phyloP scores from a whole-genome alignment of 1,140 invertebrate genomes.

The Drosophila athabasca region DNA sequence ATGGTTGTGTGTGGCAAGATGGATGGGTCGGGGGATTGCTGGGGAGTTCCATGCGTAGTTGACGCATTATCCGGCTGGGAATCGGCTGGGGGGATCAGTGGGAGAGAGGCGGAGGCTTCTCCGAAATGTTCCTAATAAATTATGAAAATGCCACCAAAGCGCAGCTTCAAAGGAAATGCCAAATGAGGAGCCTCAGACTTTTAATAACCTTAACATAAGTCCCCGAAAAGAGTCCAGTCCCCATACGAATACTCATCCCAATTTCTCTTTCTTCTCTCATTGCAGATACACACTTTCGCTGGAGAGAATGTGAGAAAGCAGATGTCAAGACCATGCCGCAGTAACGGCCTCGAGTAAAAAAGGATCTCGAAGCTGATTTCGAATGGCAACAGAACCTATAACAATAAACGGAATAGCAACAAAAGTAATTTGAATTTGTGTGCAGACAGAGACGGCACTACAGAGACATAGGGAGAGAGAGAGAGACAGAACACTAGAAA shows the following conservation, averaged over 20 bases:
- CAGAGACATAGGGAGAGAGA: constrained; percentile 19
- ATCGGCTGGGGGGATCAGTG: not conserved
- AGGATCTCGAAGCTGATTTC: constrained; percentile 43
- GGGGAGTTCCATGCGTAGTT: constrained; percentile 14
- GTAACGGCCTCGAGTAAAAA: constrained; percentile 23
- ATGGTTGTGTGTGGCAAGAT: no score
- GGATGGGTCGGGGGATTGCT: no score
- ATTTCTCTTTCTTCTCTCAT: constrained; percentile 13
- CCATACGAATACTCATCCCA: not conserved
- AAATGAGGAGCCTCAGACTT: constrained; percentile 35
- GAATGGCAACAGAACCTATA: constrained; percentile 32
- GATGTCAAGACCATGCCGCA: constrained; percentile 13
- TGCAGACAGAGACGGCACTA: constrained; percentile 23
- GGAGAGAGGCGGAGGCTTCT: constrained; percentile 5
- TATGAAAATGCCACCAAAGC: constrained; percentile 39
- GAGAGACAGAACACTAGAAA: constrained; percentile 38
- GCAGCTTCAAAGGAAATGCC: constrained; percentile 55
- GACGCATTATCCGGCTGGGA: constrained; percentile 37
- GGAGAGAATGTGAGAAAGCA: constrained; percentile 47
- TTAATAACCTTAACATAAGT: constrained; percentile 6
- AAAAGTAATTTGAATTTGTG: constrained; percentile 77
- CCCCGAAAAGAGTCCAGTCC: constrained; percentile 4
- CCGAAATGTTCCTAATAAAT: constrained; percentile 55
- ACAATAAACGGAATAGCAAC: constrained; percentile 59
- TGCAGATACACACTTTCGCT: constrained; percentile 39